Percentiles rank a stretch among this genome's conserved stretches.
phyloP scores from a whole-genome alignment of 35 echinoderm and acorn worm genomes.

The Eucidaris tribuloides region DNA sequence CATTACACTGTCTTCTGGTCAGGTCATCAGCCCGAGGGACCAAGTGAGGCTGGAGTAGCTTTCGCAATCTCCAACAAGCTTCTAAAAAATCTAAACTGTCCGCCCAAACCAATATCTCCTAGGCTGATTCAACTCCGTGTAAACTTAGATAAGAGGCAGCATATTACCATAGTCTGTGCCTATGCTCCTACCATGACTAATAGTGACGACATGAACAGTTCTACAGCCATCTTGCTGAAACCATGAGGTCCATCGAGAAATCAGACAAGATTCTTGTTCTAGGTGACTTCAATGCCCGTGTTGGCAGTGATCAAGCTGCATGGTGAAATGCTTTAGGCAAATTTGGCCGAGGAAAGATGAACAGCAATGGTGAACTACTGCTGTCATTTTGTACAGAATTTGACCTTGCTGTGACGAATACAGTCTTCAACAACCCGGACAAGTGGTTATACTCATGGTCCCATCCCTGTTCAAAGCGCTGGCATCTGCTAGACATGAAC shows the following conservation, averaged over 20 bases:
- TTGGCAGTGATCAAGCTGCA: not conserved
- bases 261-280: not conserved
- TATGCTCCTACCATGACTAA: not conserved
- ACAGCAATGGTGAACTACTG: conserved; percentile 50
- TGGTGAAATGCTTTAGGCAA: conserved; percentile 4
- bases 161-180: not conserved
- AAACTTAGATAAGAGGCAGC: not conserved
- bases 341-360: conserved; percentile 47
- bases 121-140: not conserved
- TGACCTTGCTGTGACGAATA: conserved; percentile 48
- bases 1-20: conserved; percentile 30
- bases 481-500: conserved; percentile 59
- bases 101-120: not conserved
- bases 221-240: too few relatives aligned
- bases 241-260: not conserved
- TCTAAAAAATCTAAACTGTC: not conserved
- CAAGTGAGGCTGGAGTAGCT: not conserved
- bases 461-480: conserved; percentile 59
- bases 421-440: conserved; percentile 42
- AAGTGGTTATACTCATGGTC: conserved; percentile 57
- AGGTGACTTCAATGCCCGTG: not conserved
- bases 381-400: conserved; percentile 36
- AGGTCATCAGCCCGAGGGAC: not conserved
- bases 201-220: not conserved
- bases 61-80: not conserved